These are phyloP conservation scores for Heliocidaris erythrogramma DNA, from an alignment of 35 echinoderm and acorn worm species.

Conservation along the genomic window DNA sequence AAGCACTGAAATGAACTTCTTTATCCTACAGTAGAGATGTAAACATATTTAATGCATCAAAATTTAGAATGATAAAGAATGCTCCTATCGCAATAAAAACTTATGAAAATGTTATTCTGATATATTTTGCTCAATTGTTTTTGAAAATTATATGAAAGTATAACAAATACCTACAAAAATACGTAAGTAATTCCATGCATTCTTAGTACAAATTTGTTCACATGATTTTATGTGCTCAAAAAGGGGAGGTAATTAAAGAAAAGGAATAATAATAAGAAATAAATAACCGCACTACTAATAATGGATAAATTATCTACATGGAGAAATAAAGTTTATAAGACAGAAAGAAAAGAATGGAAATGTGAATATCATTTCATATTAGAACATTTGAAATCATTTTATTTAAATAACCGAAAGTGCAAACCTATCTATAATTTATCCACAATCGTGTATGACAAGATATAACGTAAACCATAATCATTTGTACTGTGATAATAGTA, in stretches of 20 bases:
- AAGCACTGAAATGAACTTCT: neutral
- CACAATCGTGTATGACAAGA: constrained; percentile 13
- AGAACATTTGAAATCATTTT: neutral
- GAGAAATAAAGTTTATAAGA: neutral
- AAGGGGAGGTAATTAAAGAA: neutral
- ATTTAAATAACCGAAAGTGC: neutral
- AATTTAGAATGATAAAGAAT: neutral
- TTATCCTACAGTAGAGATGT: neutral
- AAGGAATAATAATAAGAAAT: neutral
- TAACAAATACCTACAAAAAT: too few relatives aligned
- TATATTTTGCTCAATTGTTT: too few relatives aligned
- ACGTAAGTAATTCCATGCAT: neutral
- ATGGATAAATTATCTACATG: neutral
- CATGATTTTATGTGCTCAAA: neutral
- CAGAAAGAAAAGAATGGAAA: neutral
- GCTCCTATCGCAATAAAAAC: neutral
- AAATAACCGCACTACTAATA: neutral
- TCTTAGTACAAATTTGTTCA: constrained; percentile 12
- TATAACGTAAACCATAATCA: neutral
- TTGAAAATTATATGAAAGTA: too few relatives aligned
- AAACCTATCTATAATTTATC: neutral
- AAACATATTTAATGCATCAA: neutral
- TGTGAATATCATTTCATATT: neutral
- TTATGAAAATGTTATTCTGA: neutral
- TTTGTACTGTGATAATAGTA: neutral